Base-by-base conservation (phyloP, 92 coral and sea anemone genomes). In the Desmophyllum pertusum region DNA sequence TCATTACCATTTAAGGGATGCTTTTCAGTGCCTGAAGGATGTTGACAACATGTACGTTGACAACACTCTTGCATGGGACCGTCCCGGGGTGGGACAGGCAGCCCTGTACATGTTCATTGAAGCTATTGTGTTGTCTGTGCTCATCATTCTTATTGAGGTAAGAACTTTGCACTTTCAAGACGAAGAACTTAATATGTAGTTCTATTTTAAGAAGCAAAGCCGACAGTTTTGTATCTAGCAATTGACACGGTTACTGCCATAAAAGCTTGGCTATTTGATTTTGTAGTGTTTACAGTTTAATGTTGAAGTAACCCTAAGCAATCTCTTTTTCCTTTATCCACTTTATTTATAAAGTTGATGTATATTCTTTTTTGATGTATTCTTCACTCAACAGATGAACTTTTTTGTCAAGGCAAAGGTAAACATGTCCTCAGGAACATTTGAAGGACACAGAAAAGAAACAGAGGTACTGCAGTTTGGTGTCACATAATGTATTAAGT, bases 31-130 rank as follows among this genome's bases (percentile, higher is more conserved):
- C 48, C 48, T 43, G 10, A 43, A 43, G 48, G 48, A 43, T n/a
- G 30, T 23, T 40, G 29, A 25, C 21, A 29, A 7, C 5, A 27
- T 42, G 75, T 25, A 31, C 59, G 13, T 7, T 6, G 14, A 25
- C 57, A 41, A 9, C 21, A 0, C 83, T 50, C 81, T 93, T 9
- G 89, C 77, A 11, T 95, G 98, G 98, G 98, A 93, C 37, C 87
- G 90, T 66, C 93, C 94, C 6, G 98, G 98, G 52, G 97, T 89
- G 61, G 98, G 98, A 37, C 96, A 91, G 64, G 86, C 85, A 57
- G 91, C 91, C 5, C 84, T 95, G 43, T 95, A 81, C 92, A 89
- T 95, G 95, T 79, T 88, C 59, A 35, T 95, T 29, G 97, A 95
- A 80, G 97, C 95, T 4, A 41, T 95, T 38, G 90, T 95, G 4